Percentiles rank a stretch among this genome's conserved stretches.
Conservation (phyloP, 2,113 vertebrate species). For the Panurus biarmicus region DNA sequence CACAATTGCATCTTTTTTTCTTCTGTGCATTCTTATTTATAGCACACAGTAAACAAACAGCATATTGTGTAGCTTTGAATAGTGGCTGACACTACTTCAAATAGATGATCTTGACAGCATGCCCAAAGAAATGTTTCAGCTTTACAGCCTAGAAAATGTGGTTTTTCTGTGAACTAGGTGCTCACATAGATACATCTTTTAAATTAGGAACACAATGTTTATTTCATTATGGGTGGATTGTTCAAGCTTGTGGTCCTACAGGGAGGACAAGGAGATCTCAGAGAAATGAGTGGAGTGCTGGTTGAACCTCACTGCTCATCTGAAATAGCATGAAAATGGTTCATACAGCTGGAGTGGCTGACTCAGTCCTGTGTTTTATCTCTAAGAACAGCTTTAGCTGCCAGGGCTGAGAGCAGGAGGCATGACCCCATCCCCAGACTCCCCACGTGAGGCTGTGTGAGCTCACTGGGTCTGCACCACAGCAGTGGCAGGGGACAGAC, state of each 20-base stretch:
- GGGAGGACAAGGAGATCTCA: neutral
- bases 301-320: neutral
- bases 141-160: neutral
- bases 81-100: constrained; percentile 22
- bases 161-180: neutral
- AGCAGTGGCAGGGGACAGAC: fast-evolving
- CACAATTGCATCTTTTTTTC: constrained; percentile 11
- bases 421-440: neutral
- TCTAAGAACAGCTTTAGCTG: neutral
- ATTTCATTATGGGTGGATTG: neutral
- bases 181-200: neutral
- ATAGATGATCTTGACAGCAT: constrained; percentile 29
- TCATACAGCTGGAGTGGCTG: neutral
- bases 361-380: neutral
- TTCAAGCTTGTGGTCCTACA: neutral
- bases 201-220: neutral
- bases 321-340: neutral
- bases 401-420: neutral
- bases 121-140: constrained; percentile 5
- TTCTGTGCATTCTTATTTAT: constrained; percentile 9
- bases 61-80: constrained; percentile 4
- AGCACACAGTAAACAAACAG: constrained; percentile 7
- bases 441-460: neutral
- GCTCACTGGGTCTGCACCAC: neutral
- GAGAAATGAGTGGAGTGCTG: neutral